phyloP scores from a whole-genome alignment of 2,888 invertebrate species.

The Thecocarcelia acutangulata region DNA sequence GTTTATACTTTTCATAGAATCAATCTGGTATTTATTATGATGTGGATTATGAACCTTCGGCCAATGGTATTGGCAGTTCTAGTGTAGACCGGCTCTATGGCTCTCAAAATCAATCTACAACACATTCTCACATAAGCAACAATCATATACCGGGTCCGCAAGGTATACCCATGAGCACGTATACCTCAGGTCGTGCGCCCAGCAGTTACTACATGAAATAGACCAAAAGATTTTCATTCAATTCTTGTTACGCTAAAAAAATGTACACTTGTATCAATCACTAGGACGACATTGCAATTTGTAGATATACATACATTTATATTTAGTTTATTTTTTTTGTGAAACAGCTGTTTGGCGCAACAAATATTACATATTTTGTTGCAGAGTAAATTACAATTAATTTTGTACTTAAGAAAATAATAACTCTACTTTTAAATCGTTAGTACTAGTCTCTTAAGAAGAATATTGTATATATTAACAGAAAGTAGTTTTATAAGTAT shows the following conservation, averaged over 20 bases:
- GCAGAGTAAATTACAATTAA: too few species aligned
- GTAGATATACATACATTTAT: conserved; percentile 24
- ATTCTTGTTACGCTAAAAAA: conserved; percentile 13
- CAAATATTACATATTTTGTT: neutral
- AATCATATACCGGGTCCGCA: conserved; percentile 83
- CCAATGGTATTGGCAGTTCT: conserved; percentile 81
- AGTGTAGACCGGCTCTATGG: conserved; percentile 82
- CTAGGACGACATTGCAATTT: conserved; percentile 21
- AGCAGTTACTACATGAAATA: conserved; percentile 82
- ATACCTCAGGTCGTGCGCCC: conserved; percentile 88
- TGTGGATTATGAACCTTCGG: conserved; percentile 90
- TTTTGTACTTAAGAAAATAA: too few species aligned
- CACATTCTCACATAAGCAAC: conserved; percentile 71
- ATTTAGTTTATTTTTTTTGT: conserved; percentile 17
- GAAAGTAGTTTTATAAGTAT: conserved; percentile 22
- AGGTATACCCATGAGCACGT: conserved; percentile 91
- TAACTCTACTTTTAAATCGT: conserved; percentile 11
- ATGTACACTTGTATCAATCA: neutral
- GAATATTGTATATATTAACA: conserved; percentile 53
- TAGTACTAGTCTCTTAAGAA: conserved; percentile 64
- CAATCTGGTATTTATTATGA: conserved; percentile 95
- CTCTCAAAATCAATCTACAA: conserved; percentile 79
- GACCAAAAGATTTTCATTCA: conserved; percentile 25
- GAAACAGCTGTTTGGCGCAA: neutral
- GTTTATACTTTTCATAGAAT: conserved; percentile 83